Conservation (phyloP, 2,797 vertebrate species). For the Urocyon cinereoargenteus region DNA sequence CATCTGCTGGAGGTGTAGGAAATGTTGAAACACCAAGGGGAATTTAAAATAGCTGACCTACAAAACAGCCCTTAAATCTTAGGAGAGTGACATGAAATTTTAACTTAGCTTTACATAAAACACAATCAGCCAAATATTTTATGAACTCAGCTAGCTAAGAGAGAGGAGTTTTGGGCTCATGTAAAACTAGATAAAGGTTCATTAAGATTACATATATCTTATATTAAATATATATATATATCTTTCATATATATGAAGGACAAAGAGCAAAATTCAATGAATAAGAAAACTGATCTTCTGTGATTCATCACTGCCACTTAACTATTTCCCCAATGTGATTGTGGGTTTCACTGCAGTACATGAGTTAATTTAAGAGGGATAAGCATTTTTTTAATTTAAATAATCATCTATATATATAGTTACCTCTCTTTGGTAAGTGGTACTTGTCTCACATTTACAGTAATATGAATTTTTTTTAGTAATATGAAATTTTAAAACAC, state of each 20-base stretch:
- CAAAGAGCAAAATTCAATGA: not conserved
- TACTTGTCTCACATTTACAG: not conserved
- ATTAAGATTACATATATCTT: not conserved
- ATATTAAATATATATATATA: not conserved
- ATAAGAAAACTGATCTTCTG: not conserved
- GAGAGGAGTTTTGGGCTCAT: not conserved
- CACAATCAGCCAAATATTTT: conserved; percentile 67
- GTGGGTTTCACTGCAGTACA: not conserved
- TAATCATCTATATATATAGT: not conserved
- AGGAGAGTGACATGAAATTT: conserved; percentile 60
- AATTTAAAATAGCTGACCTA: conserved; percentile 68
- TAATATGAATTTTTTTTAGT: not conserved
- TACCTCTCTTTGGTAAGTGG: not conserved
- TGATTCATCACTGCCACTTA: not conserved
- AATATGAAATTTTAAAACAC: not conserved
- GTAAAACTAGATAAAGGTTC: not conserved
- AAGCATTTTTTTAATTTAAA: conserved; percentile 26
- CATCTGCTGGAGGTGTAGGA: not conserved
- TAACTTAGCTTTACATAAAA: conserved; percentile 64
- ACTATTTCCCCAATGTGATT: not conserved
- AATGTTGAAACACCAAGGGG: not conserved
- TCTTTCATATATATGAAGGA: not conserved
- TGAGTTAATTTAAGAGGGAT: not conserved
- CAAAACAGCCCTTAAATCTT: conserved; percentile 57
- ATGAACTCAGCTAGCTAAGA: conserved; percentile 46